A percentile compares a stretch with the other conserved stretches of the same genome.
Conservation (phyloP, 23 tunicate genomes). For the Clavelina lepadiformis region DNA sequence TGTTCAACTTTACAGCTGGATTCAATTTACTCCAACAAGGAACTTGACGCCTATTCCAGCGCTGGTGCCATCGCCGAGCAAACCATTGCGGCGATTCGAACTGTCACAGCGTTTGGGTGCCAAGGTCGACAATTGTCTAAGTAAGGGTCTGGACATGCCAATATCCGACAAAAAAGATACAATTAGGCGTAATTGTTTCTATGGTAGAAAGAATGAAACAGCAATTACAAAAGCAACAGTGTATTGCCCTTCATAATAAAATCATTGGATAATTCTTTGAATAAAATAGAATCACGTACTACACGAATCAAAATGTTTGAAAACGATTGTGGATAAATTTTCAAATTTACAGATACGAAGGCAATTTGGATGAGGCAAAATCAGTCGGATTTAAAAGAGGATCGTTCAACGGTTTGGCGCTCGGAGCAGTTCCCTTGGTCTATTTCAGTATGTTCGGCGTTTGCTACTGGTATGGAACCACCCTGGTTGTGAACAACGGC, state of each 20-base stretch:
- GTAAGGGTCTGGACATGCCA: no score
- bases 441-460: conserved; percentile 56
- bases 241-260: no score
- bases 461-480: conserved; percentile 62
- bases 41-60: conserved; percentile 52
- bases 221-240: no score
- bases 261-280: no score
- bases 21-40: conserved; percentile 45
- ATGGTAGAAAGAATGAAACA: no score
- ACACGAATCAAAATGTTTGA: no score
- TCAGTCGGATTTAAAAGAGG: conserved; percentile 39
- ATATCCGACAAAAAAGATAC: no score
- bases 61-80: conserved; percentile 70
- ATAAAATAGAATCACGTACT: no score
- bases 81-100: conserved; percentile 39
- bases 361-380: conserved; percentile 34
- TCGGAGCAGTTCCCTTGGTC: conserved; percentile 28
- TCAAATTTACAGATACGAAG: conserved; percentile 37
- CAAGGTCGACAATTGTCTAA: conserved; percentile 47
- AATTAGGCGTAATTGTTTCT: no score
- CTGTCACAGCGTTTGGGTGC: conserved; percentile 54
- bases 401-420: conserved; percentile 14
- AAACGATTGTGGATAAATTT: no score
- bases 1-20: no score
- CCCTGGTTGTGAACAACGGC: conserved; percentile 18